These are phyloP conservation scores for Chrysodeixis includens DNA, from an alignment of 2,888 invertebrate genomes.

Conservation along the genomic window DNA sequence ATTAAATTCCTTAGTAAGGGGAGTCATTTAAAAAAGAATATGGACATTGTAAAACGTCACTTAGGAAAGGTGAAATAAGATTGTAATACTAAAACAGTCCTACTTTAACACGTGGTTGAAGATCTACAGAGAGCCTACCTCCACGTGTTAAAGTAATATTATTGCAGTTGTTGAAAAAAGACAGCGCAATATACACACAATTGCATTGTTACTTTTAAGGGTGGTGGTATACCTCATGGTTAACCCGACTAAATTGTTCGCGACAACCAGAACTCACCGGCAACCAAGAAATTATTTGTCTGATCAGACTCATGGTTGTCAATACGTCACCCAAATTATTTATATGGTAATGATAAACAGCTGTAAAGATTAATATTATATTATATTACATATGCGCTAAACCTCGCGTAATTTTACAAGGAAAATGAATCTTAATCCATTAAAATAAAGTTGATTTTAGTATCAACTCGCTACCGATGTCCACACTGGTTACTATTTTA, in stretches of 20 bases:
- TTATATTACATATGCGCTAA: neutral
- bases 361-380: constrained; percentile 3
- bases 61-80: no score
- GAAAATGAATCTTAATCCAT: neutral
- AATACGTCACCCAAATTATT: neutral
- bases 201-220: no score
- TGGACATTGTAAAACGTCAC: no score
- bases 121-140: no score
- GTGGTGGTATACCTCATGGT: neutral
- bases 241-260: neutral
- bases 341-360: neutral
- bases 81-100: no score
- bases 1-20: no score
- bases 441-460: neutral
- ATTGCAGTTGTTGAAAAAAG: no score
- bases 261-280: neutral
- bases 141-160: no score
- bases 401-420: neutral
- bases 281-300: neutral
- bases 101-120: no score
- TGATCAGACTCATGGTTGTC: neutral
- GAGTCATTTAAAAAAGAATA: no score
- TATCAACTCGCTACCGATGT: neutral
- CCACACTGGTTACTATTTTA: neutral
- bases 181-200: no score